These are phyloP conservation scores for Drosophila saltans DNA, from an alignment of 1,140 invertebrate genomes.

Conservation along the genomic window DNA sequence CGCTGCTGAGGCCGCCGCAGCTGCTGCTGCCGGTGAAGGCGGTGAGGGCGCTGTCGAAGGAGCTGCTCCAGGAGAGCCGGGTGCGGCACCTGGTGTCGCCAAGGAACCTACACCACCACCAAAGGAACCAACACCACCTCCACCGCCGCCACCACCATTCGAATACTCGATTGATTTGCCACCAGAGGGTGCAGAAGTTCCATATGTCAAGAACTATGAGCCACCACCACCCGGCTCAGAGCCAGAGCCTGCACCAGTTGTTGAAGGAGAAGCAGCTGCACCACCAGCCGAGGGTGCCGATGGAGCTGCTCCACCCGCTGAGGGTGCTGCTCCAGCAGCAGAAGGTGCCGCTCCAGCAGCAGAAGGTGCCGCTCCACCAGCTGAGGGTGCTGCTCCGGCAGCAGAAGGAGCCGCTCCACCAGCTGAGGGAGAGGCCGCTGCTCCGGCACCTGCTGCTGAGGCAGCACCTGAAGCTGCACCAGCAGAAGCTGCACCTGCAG, in stretches of 20 bases:
- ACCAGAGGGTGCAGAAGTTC: conserved; percentile 83
- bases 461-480: background rate
- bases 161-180: conserved; percentile 83
- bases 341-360: conserved; percentile 81
- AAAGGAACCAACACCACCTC: conserved; percentile 81
- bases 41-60: conserved; percentile 64
- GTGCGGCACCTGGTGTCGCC: conserved; percentile 41
- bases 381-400: conserved; percentile 52
- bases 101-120: conserved; percentile 67
- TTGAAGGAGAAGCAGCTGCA: conserved; percentile 79
- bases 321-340: conserved; percentile 70
- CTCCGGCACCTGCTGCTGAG: conserved; percentile 40
- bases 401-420: conserved; percentile 52
- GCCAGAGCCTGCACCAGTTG: conserved; percentile 72
- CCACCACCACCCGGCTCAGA: conserved; percentile 83
- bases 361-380: conserved; percentile 76
- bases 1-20: conserved; percentile 63
- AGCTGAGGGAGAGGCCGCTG: conserved; percentile 41
- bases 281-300: conserved; percentile 74
- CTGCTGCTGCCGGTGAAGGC: conserved; percentile 54
- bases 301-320: conserved; percentile 66
- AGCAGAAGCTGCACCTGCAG: conserved; percentile 24
- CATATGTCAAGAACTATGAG: conserved; percentile 82
- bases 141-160: conserved; percentile 83
- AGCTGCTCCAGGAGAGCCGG: conserved; percentile 83